Conservation (phyloP, 2,113 vertebrate species). For the Varanus komodoensis region DNA sequence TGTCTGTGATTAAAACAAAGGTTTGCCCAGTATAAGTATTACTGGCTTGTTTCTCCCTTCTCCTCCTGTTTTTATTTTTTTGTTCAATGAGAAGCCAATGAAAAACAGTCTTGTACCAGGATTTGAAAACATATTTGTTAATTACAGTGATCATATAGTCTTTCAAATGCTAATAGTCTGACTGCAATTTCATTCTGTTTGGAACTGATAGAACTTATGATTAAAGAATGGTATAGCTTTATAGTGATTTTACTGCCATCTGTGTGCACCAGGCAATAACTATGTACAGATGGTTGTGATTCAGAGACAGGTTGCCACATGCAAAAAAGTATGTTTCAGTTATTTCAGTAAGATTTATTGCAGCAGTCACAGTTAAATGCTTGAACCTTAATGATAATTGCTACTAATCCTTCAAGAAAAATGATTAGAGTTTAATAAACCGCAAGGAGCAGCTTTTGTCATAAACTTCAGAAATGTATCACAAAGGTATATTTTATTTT, state of each 20-base stretch:
- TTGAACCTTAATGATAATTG: slow-evolving; percentile 94
- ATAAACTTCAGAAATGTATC: slow-evolving; percentile 67
- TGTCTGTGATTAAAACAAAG: slow-evolving; percentile 72
- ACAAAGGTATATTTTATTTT: slow-evolving; percentile 71
- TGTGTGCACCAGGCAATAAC: slow-evolving; percentile 93
- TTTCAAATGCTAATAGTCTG: slow-evolving; percentile 92
- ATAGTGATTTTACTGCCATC: slow-evolving; percentile 91
- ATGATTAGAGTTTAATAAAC: slow-evolving; percentile 84
- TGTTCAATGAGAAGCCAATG: slow-evolving; percentile 70
- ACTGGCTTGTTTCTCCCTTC: slow-evolving; percentile 55
- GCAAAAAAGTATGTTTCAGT: slow-evolving; percentile 91
- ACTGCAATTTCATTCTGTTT: slow-evolving; percentile 93
- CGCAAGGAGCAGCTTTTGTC: slow-evolving; percentile 75
- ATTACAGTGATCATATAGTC: slow-evolving; percentile 87
- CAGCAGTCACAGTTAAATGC: slow-evolving; percentile 90
- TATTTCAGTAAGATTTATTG: slow-evolving; percentile 99
- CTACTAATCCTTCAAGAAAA: slow-evolving; percentile 89
- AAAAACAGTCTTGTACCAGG: slow-evolving; percentile 65
- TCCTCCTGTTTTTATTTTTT: slow-evolving; percentile 46
- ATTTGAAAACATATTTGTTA: slow-evolving; percentile 74
- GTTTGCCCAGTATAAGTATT: slow-evolving; percentile 62
- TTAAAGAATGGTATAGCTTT: slow-evolving; percentile 92
- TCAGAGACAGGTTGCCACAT: slow-evolving; percentile 96
- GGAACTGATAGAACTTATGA: slow-evolving; percentile 93
- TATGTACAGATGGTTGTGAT: slow-evolving; percentile 96